A percentile compares a stretch with the other conserved stretches of the same genome.
These are phyloP conservation scores for Varanus salvator DNA, from an alignment of 2,113 vertebrate species.

Conservation along the genomic window DNA sequence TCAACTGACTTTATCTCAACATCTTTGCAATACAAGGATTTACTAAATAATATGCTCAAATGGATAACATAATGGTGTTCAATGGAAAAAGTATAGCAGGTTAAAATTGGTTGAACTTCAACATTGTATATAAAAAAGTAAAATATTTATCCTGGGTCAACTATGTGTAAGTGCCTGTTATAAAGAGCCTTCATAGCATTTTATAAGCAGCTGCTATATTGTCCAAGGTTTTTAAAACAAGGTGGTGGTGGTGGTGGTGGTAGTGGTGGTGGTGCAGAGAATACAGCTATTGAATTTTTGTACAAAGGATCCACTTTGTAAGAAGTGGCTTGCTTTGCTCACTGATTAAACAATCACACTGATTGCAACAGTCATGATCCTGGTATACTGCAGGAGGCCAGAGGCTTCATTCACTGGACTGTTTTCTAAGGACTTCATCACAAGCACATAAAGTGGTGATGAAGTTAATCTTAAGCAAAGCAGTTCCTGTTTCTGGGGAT, in stretches of 20 bases:
- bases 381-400: rapidly evolving
- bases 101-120: conserved; percentile 54
- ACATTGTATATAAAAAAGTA: conserved; percentile 52
- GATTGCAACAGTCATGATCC: conserved; percentile 20
- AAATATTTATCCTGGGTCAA: conserved; percentile 71
- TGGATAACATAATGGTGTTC: conserved; percentile 37
- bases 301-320: not conserved
- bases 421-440: conserved; percentile 41
- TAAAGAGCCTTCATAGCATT: conserved; percentile 61
- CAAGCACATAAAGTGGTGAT: conserved; percentile 18
- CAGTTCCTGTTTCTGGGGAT: no score
- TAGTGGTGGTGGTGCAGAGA: not conserved
- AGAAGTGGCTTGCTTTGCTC: conserved; percentile 31
- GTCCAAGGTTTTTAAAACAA: conserved; percentile 1
- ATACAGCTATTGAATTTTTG: not conserved
- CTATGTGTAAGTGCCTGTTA: conserved; percentile 61
- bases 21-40: conserved; percentile 35
- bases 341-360: conserved; percentile 48
- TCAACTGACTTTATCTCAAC: conserved; percentile 33
- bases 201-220: conserved; percentile 35
- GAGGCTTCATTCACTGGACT: not conserved
- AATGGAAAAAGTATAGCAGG: conserved; percentile 41
- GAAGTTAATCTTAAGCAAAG: conserved; percentile 1
- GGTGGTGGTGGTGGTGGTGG: no score
- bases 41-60: conserved; percentile 46